Base-by-base conservation (phyloP, 2,888 invertebrate species). In the Nephrotoma flavescens region DNA sequence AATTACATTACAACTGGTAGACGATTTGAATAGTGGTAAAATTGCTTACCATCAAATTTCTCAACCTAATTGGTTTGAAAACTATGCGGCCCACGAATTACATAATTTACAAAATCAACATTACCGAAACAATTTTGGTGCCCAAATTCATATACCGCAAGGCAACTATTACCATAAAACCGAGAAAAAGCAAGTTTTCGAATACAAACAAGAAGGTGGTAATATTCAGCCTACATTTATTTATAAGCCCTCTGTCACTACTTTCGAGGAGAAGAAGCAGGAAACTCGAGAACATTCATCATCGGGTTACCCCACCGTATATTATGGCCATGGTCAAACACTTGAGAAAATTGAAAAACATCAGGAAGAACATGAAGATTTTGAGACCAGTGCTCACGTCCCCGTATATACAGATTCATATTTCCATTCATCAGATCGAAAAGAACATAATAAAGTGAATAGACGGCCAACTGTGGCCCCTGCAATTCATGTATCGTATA, bases 31-130 rank as follows among this genome's bases (percentile, higher is more conserved):
- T 5, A 89, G 89, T 71, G 91, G 91, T 4, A 87, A 88, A 6
- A 71, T 90, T 0, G 89, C 86, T 45, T 90, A 91, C 15, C 88
- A 86, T 12, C 89, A 89, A 41, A 89, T 91, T 15, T 88, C 89
- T 0, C 89, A 91, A 87, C 90, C 91, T 0, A 89, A 90, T 83
- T 92, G 90, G 87, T 92, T 92, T 87, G 92, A 92, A 86, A 88
- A 89, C 42, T 90, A 90, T 86, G 90, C 91, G 0, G 90, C 90
- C 0, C 88, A 90, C 9, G 87, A 89, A 4, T 88, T 92, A 44
- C 89, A 91, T 71, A 88, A 88, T 86, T 87, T 89, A 6, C 88
- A 87, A 7, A 87, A 86, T 0, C 88, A 88, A 41, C 88, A 89
- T 12, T 87, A 88, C 83, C 88, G 89, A 6, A 89, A 9, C 90